Percentiles rank a stretch among this genome's conserved stretches.
Conservation (phyloP, 2,888 invertebrate species). For the Heliconius ismenius region DNA sequence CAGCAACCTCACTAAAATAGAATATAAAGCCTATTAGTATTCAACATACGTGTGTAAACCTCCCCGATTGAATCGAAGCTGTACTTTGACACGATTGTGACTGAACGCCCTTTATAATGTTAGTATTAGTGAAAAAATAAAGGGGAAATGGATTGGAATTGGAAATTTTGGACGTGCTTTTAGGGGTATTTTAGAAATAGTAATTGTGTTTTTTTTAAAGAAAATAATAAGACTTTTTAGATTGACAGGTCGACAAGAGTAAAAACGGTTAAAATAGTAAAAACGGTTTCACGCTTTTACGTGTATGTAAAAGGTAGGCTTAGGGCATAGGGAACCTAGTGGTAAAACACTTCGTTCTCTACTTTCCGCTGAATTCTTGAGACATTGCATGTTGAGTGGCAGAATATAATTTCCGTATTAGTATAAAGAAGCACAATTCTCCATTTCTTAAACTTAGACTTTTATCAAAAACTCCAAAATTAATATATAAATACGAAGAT, state of each 20-base stretch:
- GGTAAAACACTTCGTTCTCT: background rate
- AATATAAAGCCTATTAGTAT: conserved; percentile 27
- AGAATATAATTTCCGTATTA: too few relatives aligned
- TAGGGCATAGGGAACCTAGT: background rate
- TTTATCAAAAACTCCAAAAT: background rate
- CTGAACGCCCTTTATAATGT: conserved; percentile 21
- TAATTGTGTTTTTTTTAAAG: background rate
- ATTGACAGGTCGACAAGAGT: background rate
- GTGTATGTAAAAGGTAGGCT: too few relatives aligned
- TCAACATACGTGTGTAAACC: conserved; percentile 27
- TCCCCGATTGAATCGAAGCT: conserved; percentile 27
- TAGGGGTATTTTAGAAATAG: background rate
- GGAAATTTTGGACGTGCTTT: background rate
- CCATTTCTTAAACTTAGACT: too few relatives aligned
- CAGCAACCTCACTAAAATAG: conserved; percentile 1
- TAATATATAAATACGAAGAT: background rate
- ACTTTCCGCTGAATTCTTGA: background rate
- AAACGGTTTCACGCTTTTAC: background rate
- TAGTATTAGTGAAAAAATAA: conserved; percentile 16
- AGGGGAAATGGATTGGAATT: conserved; percentile 2
- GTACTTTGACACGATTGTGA: conserved; percentile 30
- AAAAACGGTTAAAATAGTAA: too few relatives aligned
- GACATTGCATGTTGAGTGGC: too few relatives aligned
- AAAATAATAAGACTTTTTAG: background rate
- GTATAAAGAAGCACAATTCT: too few relatives aligned